Evolutionary conservation across 2,797 vertebrate genomes (phyloP), one percentile per base, ranked within the genome.

Genomic region (Luscinia luscinia): DNA sequence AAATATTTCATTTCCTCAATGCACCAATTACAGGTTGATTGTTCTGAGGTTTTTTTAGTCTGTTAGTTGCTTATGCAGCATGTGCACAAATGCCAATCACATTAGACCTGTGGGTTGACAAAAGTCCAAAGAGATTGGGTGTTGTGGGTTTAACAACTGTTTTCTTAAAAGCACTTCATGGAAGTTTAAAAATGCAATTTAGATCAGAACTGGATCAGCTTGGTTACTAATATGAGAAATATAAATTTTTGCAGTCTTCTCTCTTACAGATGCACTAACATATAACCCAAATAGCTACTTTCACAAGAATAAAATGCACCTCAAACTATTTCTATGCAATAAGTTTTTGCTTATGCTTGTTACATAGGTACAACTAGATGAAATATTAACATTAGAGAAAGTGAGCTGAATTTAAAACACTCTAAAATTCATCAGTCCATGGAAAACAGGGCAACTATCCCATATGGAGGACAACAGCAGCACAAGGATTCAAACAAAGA

Each of bases 141-240:
- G 16, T 3, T 83, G 21, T 54, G n/a, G n/a, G 13, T 21, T 38
- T 70, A 87, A 94, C 52, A 95, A n/a, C 11, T 46, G 41, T 46
- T 61, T 84, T 81, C 54, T 86, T 63, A 88, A 49, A 49, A 85
- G 19, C 46, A 86, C 57, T 74, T 58, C 19, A 80, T 70, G 19
- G 46, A 87, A 87, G 32, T 84, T 62, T 83, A 83, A 80, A 91
- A 81, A 63, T 10, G 8, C 40, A 51, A 76, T 93, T 94, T 80
- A 83, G 81, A 62, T 55, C 34, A 79, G 41, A 84, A 85, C 12
- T 49, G 30, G 49, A 51, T 28, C 9, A 74, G 46, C 23, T 84
- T 87, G 63, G 55, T 54, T 84, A 75, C 21, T 58, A 70, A 62
- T 36, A 91, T 6, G 13, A 27, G 77, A 78, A 95, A 1, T 2